These are phyloP conservation scores for Leptinotarsa rubiginosa DNA, from an alignment of 2,888 invertebrate genomes.

Conservation along the genomic window DNA sequence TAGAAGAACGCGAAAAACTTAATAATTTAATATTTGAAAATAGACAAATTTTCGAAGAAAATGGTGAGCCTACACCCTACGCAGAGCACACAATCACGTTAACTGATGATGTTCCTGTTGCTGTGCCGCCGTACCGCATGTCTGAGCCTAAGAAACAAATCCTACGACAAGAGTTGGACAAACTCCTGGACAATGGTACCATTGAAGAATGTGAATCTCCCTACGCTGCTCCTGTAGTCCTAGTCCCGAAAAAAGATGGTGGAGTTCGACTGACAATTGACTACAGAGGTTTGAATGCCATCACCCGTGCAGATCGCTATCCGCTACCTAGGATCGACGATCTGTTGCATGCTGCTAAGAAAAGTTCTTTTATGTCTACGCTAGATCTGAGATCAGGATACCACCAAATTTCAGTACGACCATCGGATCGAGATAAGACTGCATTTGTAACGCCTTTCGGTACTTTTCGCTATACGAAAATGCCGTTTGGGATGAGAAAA, in stretches of 20 bases:
- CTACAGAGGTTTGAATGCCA: slow-evolving; percentile 22
- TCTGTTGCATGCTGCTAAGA: slow-evolving; percentile 40
- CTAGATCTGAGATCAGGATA: slow-evolving; percentile 35
- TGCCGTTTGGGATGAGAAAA: slow-evolving; percentile 52
- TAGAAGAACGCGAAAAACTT: not conserved
- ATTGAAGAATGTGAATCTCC: slow-evolving; percentile 32
- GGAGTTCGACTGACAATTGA: slow-evolving; percentile 13
- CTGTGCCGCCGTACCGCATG: slow-evolving; percentile 33
- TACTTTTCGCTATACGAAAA: slow-evolving; percentile 42
- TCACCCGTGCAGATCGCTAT: slow-evolving; percentile 37
- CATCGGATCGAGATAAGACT: slow-evolving; percentile 37
- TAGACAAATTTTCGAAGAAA: slow-evolving; percentile 21
- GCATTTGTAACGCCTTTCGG: slow-evolving; percentile 53
- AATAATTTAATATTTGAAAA: slow-evolving; percentile 20
- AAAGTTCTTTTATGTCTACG: slow-evolving; percentile 30
- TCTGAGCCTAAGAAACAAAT: slow-evolving; percentile 29
- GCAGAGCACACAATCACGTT: slow-evolving; percentile 20
- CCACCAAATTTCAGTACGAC: slow-evolving; percentile 19
- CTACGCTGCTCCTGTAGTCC: not conserved
- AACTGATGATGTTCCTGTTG: slow-evolving; percentile 7
- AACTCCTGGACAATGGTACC: slow-evolving; percentile 23
- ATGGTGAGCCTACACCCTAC: slow-evolving; percentile 26
- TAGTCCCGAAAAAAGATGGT: slow-evolving; percentile 23
- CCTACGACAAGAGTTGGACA: slow-evolving; percentile 28
- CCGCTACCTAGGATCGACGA: slow-evolving; percentile 49